These are phyloP conservation scores for Nymphalis io DNA, from an alignment of 1,140 invertebrate genomes.

Conservation along the genomic window DNA sequence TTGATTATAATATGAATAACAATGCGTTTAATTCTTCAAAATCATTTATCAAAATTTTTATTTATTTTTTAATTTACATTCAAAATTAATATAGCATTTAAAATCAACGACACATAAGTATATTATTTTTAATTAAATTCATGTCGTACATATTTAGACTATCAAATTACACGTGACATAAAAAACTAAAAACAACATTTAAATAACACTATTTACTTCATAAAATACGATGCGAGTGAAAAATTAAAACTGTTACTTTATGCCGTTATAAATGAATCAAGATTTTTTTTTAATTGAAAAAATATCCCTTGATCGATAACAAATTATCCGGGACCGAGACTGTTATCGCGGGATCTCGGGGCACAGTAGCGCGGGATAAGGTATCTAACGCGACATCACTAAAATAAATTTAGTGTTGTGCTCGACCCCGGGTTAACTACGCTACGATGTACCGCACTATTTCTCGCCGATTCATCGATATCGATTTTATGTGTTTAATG, in stretches of 20 bases:
- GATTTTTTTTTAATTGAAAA: background rate
- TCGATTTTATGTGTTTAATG: conserved; percentile 41
- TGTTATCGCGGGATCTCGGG: conserved; percentile 46
- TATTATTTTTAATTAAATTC: too few species aligned
- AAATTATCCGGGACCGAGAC: conserved; percentile 27
- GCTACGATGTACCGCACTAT: conserved; percentile 52
- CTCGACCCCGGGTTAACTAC: conserved; percentile 57
- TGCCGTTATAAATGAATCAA: conserved; percentile 5
- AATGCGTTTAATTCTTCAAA: too few species aligned
- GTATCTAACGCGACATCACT: conserved; percentile 57
- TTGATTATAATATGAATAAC: too few species aligned
- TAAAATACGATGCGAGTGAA: conserved; percentile 4
- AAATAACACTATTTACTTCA: background rate
- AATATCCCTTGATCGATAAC: conserved; percentile 17
- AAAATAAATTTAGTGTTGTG: conserved; percentile 57
- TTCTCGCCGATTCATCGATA: conserved; percentile 59
- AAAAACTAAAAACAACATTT: background rate
- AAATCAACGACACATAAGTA: too few species aligned
- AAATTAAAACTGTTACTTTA: conserved; percentile 5
- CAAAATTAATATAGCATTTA: too few species aligned
- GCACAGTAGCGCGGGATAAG: conserved; percentile 54
- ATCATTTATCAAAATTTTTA: too few species aligned
- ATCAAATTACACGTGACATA: background rate
- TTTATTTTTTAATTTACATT: too few species aligned
- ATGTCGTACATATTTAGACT: background rate